Base-by-base conservation (phyloP, 2,113 vertebrate species). In the Protobothrops mucrosquamatus region DNA sequence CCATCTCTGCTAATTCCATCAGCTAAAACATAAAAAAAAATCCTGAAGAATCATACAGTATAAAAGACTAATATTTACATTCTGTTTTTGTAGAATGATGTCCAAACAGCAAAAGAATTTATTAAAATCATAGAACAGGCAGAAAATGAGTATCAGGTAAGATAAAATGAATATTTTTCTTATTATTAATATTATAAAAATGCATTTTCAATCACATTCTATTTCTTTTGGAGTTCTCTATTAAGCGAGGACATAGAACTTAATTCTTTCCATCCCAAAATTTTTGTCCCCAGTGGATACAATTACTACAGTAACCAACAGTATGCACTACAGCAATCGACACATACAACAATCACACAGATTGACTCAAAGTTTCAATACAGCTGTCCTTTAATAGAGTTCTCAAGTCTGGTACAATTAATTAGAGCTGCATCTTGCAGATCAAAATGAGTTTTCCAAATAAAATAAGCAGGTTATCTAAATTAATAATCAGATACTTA, bases 101-200 rank as follows among this genome's bases (percentile, higher is more conserved):
- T 94, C 94, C 98, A 99, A 95, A 99, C 99, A 96, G 99, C 99
- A 93, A 99, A 99, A 97, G 98, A 99, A 57, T 98, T 99, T 96
- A 98, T 99, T 97, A 99, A 99, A 97, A 98, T 99, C 87, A 99
- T 99, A 97, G 98, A 99, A 95, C 98, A 98, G 89, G 98, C 98
- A 96, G 99, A 99, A 97, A 98, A 98, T 1, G 98, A 99, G n/a
- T 99, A 99, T 95, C 99, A 99, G 99, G 99, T 99, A 98, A 97
- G 97, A 81, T 81, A 81, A 39, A 39, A 39, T 81, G 55, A 91
- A 20, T 5, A 11, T 3, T 91, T 20, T 11, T 85, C 23, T 52
- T 43, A 26, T 88, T 88, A 56, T 12, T 57, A 89, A 24, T 89
- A 89, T 57, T 89, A 57, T 57, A 18, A 57, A 89, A 56, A 43